Base-by-base conservation (phyloP, 2,113 vertebrate genomes). In the Phoenicopterus ruber region DNA sequence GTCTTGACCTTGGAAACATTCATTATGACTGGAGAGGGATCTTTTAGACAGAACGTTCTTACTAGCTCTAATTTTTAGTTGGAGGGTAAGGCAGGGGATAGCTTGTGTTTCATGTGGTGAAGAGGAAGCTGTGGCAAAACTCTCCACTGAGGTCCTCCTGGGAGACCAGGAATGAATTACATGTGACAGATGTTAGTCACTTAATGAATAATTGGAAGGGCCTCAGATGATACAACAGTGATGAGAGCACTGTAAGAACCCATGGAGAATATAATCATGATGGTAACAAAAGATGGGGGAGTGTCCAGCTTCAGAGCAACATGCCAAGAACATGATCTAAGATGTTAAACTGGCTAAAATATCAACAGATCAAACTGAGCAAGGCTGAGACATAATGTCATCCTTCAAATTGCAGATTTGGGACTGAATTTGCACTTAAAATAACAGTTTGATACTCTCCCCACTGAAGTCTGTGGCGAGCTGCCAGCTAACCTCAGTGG, bases 51-150 rank as follows among this genome's bases (percentile, higher is more conserved):
- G 78, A 63, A 3, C 82, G 38, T 71, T 94, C 88, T 87, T 94
- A 82, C 73, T 73, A 94, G 73, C 36, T 74, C 61, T 89, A n/a
- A 84, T 55, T 94, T 88, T 92, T 32, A 86, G 80, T 93, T 92
- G 90, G 93, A 85, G 73, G 47, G 59, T 36, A 93, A 46, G 69
- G 28, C 83, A 84, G 83, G 52, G 70, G 28, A 65, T 78, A 59
- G 34, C 26, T 69, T 94, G 22, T 85, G 61, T 94, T 95, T 97
- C 91, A 97, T 94, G 94, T 96, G 93, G 93, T 85, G 62, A 92
- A 71, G 57, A 82, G 54, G 62, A 85, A 94, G 22, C 61, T 49
- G 69, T 63, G 63, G 69, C 42, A 89, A 95, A 94, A 54, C 54
- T 93, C 83, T 91, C 73, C 66, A 44, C 54, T 82, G 94, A 78